Evolutionary conservation across 2,113 vertebrate species (phyloP), one percentile per base, ranked within the genome.

Genomic region (Coryphaenoides rupestris): DNA sequence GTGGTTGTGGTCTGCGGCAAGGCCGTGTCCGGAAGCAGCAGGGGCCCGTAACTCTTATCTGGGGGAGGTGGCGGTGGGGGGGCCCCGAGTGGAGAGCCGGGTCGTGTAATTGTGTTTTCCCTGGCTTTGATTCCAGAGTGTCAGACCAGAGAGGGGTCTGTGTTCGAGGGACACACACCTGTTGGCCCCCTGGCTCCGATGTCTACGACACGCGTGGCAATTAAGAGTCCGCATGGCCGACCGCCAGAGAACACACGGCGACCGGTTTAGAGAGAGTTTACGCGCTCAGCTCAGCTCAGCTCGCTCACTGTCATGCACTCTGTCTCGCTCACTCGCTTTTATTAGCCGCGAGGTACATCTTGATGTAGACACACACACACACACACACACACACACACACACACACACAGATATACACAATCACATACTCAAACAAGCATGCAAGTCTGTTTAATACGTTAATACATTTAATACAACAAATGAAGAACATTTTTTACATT

Each of bases 81-180:
- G n/a, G n/a, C n/a, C 28, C 33, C 26, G 69, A 72, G 55, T 19
- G 46, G 62, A 72, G 70, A 73, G 73, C 59, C 21, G 57, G 79
- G 46, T 69, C 65, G 77, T 81, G 81, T 88, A 84, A 88, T 90
- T 87, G 90, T 87, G 90, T 85, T 79, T 86, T 76, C 65, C 19
- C 75, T 81, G 84, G 85, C 85, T 91, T 87, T 88, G 82, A 90
- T 89, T n/a, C 80, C 84, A 86, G 78, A 63, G 63, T 63, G 63
- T 66, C 66, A 74, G n/a, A n/a, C n/a, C n/a, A n/a, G n/a, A n/a
- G 62, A 74, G 73, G 66, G 69, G 78, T 68, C 57, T 84, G 78
- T 75, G 78, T 75, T 79, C 67, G n/a, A 65, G 77, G n/a, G n/a
- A n/a, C n/a, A n/a, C n/a, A 83, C 87, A 89, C 86, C 87, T 89